phyloP scores from a whole-genome alignment of 2,113 vertebrate genomes.

The Apodemus speciosus region DNA sequence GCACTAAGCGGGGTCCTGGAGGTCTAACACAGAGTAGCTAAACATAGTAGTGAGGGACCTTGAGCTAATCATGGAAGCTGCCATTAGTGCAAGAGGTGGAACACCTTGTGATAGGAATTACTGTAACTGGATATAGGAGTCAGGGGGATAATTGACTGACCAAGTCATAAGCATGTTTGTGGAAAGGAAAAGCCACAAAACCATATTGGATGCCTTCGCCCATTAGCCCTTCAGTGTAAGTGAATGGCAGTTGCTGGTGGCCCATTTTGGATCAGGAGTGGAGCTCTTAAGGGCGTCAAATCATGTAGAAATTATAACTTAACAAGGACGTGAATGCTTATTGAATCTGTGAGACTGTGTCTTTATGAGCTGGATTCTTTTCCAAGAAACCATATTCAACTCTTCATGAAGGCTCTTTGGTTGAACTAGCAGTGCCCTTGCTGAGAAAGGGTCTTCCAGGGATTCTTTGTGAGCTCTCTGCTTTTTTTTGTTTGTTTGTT shows the following conservation, averaged over 20 bases:
- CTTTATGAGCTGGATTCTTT: conserved; percentile 48
- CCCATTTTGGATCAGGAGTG: conserved; percentile 43
- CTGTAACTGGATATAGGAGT: conserved; percentile 85
- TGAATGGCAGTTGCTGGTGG: conserved; percentile 67
- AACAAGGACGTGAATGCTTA: not conserved
- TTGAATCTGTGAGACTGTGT: not conserved
- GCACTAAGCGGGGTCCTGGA: conserved; percentile 65
- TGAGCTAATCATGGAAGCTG: conserved; percentile 80
- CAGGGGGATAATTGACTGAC: conserved; percentile 84
- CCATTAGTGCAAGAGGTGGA: conserved; percentile 85
- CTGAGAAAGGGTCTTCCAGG: not conserved
- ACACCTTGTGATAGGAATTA: conserved; percentile 85
- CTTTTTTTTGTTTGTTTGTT: conserved; percentile 21
- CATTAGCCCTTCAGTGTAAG: conserved; percentile 80
- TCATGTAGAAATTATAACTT: conserved; percentile 20
- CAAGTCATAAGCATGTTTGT: conserved; percentile 82
- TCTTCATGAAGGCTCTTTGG: not conserved
- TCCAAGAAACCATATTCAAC: conserved; percentile 31
- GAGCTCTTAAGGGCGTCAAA: conserved; percentile 51
- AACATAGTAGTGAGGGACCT: conserved; percentile 80
- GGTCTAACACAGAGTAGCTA: conserved; percentile 72
- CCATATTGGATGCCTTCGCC: conserved; percentile 73
- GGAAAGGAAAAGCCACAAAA: conserved; percentile 83
- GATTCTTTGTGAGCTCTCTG: conserved; percentile 15
- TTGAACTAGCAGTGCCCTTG: not conserved